phyloP scores from a whole-genome alignment of 2,797 vertebrate genomes.

The Lindbergichthys nudifrons region DNA sequence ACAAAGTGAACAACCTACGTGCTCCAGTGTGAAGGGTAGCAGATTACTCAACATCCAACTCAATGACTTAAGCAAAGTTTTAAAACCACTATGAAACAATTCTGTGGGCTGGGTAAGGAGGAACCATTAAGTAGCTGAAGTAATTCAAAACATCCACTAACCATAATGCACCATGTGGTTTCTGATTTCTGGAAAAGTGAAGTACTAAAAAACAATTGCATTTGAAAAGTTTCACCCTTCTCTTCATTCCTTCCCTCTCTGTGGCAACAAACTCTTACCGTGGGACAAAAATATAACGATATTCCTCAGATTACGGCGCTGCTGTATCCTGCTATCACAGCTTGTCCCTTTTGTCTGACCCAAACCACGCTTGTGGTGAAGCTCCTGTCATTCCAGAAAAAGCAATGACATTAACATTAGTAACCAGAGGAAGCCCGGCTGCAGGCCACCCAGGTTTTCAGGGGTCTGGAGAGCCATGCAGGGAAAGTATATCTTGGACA shows the following conservation, averaged over 20 bases:
- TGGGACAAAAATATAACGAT: constrained; percentile 60
- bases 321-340: constrained; percentile 64
- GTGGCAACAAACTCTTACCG: constrained; percentile 61
- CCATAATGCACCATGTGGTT: constrained; percentile 81
- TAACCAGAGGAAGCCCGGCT: constrained; percentile 82
- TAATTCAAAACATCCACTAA: constrained; percentile 81
- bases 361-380: constrained; percentile 73
- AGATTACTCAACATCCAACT: constrained; percentile 77
- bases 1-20: constrained; percentile 30
- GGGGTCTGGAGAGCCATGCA: constrained; percentile 69
- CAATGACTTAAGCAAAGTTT: constrained; percentile 76
- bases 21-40: constrained; percentile 37
- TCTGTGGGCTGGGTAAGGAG: constrained; percentile 76
- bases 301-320: constrained; percentile 27
- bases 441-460: constrained; percentile 85
- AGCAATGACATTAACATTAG: constrained; percentile 84
- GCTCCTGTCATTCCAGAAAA: constrained; percentile 74
- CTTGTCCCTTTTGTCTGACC: constrained; percentile 74
- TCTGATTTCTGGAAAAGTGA: constrained; percentile 83
- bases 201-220: constrained; percentile 78
- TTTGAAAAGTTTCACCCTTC: constrained; percentile 70
- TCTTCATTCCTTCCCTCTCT: constrained; percentile 61
- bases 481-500: constrained; percentile 84
- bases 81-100: constrained; percentile 79
- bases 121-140: constrained; percentile 80